Conservation (phyloP, 1,140 invertebrate species). For the Agraylea sexmaculata region DNA sequence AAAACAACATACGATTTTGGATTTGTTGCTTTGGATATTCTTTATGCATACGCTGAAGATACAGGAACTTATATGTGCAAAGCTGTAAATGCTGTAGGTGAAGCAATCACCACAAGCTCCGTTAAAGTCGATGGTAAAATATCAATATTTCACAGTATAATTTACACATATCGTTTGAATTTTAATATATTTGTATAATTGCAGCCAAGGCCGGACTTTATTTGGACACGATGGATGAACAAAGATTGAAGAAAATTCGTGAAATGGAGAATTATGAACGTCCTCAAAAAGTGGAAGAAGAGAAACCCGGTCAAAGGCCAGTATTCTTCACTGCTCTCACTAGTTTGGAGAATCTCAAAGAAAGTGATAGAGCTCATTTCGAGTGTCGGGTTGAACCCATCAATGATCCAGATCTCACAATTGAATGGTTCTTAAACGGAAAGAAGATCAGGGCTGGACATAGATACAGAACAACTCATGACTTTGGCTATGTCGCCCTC, state of each 20-base stretch:
- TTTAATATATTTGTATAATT: slow-evolving; percentile 22
- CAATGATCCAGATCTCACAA: slow-evolving; percentile 86
- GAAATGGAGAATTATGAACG: slow-evolving; percentile 74
- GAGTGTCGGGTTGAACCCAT: slow-evolving; percentile 93
- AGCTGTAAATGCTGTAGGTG: slow-evolving; percentile 82
- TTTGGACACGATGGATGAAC: slow-evolving; percentile 79
- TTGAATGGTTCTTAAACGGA: slow-evolving; percentile 93
- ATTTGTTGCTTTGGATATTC: slow-evolving; percentile 86
- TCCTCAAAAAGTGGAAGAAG: slow-evolving; percentile 61
- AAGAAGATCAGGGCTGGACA: slow-evolving; percentile 68
- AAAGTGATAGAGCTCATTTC: slow-evolving; percentile 86
- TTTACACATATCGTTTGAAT: slow-evolving; percentile 1
- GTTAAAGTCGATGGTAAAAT: slow-evolving; percentile 69
- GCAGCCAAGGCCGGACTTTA: slow-evolving; percentile 71
- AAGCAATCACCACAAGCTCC: slow-evolving; percentile 82
- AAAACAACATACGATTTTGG: slow-evolving; percentile 93
- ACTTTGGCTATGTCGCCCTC: slow-evolving; percentile 91
- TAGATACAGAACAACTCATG: slow-evolving; percentile 81
- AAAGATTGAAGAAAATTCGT: slow-evolving; percentile 77
- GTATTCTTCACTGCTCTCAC: slow-evolving; percentile 78
- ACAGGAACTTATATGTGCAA: slow-evolving; percentile 90
- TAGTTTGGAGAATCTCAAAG: slow-evolving; percentile 74
- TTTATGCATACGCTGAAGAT: slow-evolving; percentile 94
- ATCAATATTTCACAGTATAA: slow-evolving; percentile 9
- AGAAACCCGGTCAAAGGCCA: slow-evolving; percentile 66